Evolutionary conservation across 2,888 invertebrate genomes (phyloP), one percentile per base, ranked within the genome.

Genomic region (Lottia scabra): DNA sequence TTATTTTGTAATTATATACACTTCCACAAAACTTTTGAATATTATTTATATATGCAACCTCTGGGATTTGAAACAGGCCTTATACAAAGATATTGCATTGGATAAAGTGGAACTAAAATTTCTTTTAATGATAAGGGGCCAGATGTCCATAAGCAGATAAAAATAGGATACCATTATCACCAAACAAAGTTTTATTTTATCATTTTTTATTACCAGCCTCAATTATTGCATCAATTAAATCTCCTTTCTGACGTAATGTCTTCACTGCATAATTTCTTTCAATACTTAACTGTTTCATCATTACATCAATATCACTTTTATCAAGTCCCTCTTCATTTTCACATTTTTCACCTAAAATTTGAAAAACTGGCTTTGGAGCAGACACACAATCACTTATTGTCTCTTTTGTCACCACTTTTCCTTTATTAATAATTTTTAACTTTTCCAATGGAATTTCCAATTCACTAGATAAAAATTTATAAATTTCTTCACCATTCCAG

Each of bases 191-290:
- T 30, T 5, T 30, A 4, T 30, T 30, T 30, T 30, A 38, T 38
- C 38, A 56, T 23, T 13, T 56, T 56, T 71, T 71, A 62, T 71
- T 71, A 13, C 27, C 65, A 66, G 56, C 66, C 23, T 71, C 76
- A 43, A 86, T 70, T 46, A 86, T 83, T 38, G 85, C 86, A 78
- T 86, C 86, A 43, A 86, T 72, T 2, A 85, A 75, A 76, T 81
- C 78, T 3, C 78, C 81, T 30, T 77, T 78, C 48, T 80, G 74
- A 56, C 77, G 78, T 12, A 86, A 73, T 10, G 80, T 76, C 38
- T 74, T 70, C n/a, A 86, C 74, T 26, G 85, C 85, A 10, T 74
- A 75, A 71, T 86, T 85, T 75, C 85, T 79, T 48, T 82, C 82
- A 8, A 84, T 74, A 15, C 76, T 73, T 63, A 83, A 68, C 69